A percentile compares a stretch with the other conserved stretches of the same genome.
Conservation (phyloP, 1,140 invertebrate genomes). For the Drepana arcuata region DNA sequence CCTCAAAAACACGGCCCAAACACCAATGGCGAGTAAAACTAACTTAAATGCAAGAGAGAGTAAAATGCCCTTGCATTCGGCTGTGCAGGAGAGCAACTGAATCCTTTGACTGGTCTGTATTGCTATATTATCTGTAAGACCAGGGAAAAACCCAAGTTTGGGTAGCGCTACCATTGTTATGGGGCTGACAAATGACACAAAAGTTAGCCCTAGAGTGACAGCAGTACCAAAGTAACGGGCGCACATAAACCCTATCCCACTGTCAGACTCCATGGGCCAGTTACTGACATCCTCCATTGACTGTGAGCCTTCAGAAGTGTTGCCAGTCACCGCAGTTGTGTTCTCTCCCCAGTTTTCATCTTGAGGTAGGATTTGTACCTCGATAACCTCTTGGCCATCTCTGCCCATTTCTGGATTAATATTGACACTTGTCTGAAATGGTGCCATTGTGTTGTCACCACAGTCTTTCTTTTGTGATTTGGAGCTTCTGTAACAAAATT, state of each 20-base stretch:
- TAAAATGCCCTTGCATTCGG: slow-evolving; percentile 86
- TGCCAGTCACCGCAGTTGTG: slow-evolving; percentile 96
- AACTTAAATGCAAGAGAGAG: slow-evolving; percentile 94
- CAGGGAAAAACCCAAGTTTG: slow-evolving; percentile 86
- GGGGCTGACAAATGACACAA: slow-evolving; percentile 91
- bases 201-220: slow-evolving; percentile 82
- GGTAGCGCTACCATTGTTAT: slow-evolving; percentile 95
- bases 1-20: slow-evolving; percentile 91
- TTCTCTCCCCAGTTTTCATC: slow-evolving; percentile 99
- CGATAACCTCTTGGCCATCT: slow-evolving; percentile 86
- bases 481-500: slow-evolving; percentile 48
- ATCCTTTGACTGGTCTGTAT: slow-evolving; percentile 62
- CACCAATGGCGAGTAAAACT: slow-evolving; percentile 89
- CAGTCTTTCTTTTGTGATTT: slow-evolving; percentile 64
- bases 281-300: slow-evolving; percentile 92
- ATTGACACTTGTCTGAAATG: slow-evolving; percentile 86
- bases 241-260: slow-evolving; percentile 81
- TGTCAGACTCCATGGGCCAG: slow-evolving; percentile 83
- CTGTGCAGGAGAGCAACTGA: slow-evolving; percentile 57
- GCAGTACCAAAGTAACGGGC: slow-evolving; percentile 85
- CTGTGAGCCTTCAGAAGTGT: slow-evolving; percentile 94
- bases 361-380: slow-evolving; percentile 93
- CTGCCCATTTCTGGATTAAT: slow-evolving; percentile 78
- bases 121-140: slow-evolving; percentile 59
- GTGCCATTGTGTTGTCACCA: slow-evolving; percentile 75